phyloP scores from a whole-genome alignment of 2,888 invertebrate genomes.

The Acrobasis repandana region DNA sequence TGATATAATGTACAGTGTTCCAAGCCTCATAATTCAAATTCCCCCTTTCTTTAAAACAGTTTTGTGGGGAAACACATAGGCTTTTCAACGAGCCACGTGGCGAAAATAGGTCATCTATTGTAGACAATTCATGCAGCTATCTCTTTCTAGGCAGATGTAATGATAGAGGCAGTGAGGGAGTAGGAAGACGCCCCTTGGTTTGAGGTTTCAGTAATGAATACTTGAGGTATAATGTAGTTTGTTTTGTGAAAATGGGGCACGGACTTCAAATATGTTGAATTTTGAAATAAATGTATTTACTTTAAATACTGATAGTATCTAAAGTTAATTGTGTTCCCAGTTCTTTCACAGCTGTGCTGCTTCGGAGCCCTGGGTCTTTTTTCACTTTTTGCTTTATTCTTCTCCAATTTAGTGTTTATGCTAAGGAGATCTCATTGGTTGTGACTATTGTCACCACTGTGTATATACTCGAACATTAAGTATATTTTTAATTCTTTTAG shows the following conservation, averaged over 20 bases:
- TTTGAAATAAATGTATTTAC: too few relatives aligned
- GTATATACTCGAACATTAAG: too few relatives aligned
- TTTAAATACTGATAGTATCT: too few relatives aligned
- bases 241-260: neutral
- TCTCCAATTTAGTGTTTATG: too few relatives aligned
- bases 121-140: constrained; percentile 53
- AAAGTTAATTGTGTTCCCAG: too few relatives aligned
- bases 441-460: too few relatives aligned
- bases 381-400: too few relatives aligned
- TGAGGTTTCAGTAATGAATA: neutral
- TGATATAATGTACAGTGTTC: neutral
- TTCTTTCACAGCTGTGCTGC: too few relatives aligned
- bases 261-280: neutral
- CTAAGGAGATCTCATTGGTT: too few relatives aligned
- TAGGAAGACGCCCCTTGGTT: neutral
- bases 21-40: neutral
- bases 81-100: constrained; percentile 66
- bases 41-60: constrained; percentile 31
- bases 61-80: constrained; percentile 39
- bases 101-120: constrained; percentile 74
- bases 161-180: neutral
- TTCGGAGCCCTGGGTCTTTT: too few relatives aligned
- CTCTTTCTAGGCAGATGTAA: constrained; percentile 32
- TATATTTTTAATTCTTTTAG: too few relatives aligned
- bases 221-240: neutral